phyloP scores from a whole-genome alignment of 2,797 vertebrate species.

The Gymnocypris eckloni region DNA sequence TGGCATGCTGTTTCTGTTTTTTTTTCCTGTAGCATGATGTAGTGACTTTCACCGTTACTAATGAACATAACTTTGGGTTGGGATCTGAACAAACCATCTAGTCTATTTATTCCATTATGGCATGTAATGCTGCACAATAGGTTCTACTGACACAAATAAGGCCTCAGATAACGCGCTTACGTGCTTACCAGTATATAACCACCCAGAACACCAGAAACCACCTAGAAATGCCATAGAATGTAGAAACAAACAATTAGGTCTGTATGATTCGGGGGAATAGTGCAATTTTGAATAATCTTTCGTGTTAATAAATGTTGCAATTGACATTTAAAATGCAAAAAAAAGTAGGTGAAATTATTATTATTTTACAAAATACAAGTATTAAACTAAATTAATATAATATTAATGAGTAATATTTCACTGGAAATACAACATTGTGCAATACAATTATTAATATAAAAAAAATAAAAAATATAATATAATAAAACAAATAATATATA shows the following conservation, averaged over 20 bases:
- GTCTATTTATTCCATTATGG: neutral
- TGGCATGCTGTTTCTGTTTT: slow-evolving; percentile 32
- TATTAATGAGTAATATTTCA: neutral
- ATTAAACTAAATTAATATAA: neutral
- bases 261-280: neutral
- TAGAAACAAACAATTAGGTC: neutral
- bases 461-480: no score
- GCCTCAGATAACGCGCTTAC: neutral
- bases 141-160: neutral
- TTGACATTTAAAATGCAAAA: neutral
- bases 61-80: neutral
- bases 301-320: neutral
- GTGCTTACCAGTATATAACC: neutral
- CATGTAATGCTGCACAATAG: neutral
- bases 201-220: neutral
- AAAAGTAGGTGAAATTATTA: neutral
- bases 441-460: neutral
- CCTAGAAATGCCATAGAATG: neutral
- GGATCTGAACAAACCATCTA: neutral
- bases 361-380: neutral
- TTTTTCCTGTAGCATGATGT: neutral
- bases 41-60: neutral
- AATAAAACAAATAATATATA: no score
- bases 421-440: no score
- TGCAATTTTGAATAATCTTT: no score